Conservation (phyloP, 2,888 invertebrate species). For the Hydriomena furcata region DNA sequence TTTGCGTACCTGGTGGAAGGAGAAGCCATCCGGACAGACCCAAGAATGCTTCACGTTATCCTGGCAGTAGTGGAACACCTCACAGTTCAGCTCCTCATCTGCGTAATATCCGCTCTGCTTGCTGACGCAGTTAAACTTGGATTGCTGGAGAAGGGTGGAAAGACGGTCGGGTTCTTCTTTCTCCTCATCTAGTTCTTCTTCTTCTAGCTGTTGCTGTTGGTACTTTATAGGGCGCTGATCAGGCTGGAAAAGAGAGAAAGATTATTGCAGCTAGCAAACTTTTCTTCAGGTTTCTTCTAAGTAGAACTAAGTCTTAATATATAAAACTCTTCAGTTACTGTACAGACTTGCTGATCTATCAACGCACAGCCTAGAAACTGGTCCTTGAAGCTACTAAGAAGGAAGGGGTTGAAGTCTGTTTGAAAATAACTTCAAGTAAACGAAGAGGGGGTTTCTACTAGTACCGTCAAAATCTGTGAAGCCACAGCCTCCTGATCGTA, state of each 20-base stretch:
- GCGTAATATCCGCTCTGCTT: conserved; percentile 96
- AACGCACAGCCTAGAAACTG: no score
- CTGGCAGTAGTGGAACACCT: conserved; percentile 97
- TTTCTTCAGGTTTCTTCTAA: background rate
- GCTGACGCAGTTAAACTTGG: conserved; percentile 91
- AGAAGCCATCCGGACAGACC: conserved; percentile 96
- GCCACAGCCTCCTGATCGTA: no score
- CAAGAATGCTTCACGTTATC: conserved; percentile 95
- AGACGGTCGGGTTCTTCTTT: conserved; percentile 94
- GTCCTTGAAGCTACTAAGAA: no score
- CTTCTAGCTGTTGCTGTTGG: conserved; percentile 53
- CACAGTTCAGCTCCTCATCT: conserved; percentile 93
- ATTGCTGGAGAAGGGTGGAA: conserved; percentile 89
- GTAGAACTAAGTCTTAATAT: background rate
- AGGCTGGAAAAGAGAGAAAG: conserved; percentile 37
- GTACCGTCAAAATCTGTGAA: no score
- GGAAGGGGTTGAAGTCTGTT: no score
- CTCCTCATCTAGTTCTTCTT: conserved; percentile 86
- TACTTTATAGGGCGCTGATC: conserved; percentile 60
- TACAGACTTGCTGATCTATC: no score
- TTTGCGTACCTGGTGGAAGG: conserved; percentile 89
- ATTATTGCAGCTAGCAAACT: background rate
- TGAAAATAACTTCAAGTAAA: no score
- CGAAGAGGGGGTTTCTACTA: no score
- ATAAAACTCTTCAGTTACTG: no score